A percentile compares a stretch with the other conserved stretches of the same genome.
These are phyloP conservation scores for Conistra vaccinii DNA, from an alignment of 2,888 invertebrate genomes.

Conservation along the genomic window DNA sequence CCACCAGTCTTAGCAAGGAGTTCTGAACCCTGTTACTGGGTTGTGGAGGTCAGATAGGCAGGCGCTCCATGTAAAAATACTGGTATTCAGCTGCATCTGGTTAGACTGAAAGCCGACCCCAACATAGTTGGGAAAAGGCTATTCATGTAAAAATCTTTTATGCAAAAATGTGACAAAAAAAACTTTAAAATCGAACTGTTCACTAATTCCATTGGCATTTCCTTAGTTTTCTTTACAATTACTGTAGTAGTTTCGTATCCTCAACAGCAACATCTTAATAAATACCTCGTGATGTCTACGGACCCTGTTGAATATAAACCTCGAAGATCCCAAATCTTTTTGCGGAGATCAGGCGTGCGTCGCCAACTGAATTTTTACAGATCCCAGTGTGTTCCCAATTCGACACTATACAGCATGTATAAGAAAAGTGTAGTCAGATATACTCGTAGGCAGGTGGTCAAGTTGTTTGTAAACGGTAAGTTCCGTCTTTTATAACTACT, in stretches of 20 bases:
- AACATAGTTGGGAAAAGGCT: too few species aligned
- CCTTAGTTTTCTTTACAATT: neutral
- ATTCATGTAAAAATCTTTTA: neutral
- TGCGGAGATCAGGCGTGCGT: conserved; percentile 42
- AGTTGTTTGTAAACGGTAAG: neutral
- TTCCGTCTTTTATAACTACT: neutral
- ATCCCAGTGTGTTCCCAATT: conserved; percentile 30
- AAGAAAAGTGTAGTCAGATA: neutral
- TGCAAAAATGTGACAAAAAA: neutral
- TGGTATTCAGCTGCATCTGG: too few species aligned
- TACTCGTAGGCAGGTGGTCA: neutral
- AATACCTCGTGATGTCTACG: conserved; percentile 19
- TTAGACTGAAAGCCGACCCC: too few species aligned
- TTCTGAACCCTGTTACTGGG: too few species aligned
- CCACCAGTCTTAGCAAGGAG: too few species aligned
- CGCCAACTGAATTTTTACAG: conserved; percentile 51
- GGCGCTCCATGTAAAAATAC: too few species aligned
- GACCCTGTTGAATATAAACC: conserved; percentile 64
- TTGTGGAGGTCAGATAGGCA: too few species aligned
- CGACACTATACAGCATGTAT: neutral
- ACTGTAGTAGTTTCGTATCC: conserved; percentile 42
- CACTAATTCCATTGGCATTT: neutral
- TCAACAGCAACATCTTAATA: conserved; percentile 1
- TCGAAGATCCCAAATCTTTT: conserved; percentile 61
- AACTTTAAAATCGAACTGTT: neutral